A percentile compares a stretch with the other conserved stretches of the same genome.
Conservation (phyloP, 2,888 invertebrate genomes). For the Cybosia mesomella region DNA sequence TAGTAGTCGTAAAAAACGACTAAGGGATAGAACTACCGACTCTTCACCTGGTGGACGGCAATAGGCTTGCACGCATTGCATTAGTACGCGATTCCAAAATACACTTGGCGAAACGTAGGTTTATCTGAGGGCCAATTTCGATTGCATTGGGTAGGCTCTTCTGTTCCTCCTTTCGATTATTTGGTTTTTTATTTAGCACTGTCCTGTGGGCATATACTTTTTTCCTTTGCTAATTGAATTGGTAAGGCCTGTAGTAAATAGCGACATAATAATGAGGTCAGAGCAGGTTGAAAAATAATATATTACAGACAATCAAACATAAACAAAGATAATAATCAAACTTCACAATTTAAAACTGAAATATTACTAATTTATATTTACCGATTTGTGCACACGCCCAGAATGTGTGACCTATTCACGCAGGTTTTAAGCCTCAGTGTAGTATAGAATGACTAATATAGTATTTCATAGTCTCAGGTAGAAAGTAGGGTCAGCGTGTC, state of each 20-base stretch:
- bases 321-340: no score
- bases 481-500: conserved; percentile 33
- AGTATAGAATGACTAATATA: background rate
- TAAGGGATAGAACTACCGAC: background rate
- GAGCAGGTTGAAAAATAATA: background rate
- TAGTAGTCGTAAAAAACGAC: conserved; percentile 8
- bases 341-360: conserved; percentile 8
- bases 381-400: conserved; percentile 19
- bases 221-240: no score
- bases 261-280: no score
- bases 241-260: no score
- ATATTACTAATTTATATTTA: conserved; percentile 19
- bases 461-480: conserved; percentile 13
- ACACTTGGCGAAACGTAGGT: no score
- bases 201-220: background rate
- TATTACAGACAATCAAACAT: no score
- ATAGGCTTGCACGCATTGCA: background rate
- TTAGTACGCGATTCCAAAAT: no score
- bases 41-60: background rate
- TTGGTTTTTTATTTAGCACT: background rate
- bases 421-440: conserved; percentile 17
- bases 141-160: no score
- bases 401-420: conserved; percentile 19
- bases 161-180: background rate
- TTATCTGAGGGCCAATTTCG: background rate